A percentile compares a stretch with the other conserved stretches of the same genome.
These are phyloP conservation scores for Propithecus deckenii DNA, from an alignment of 2,797 vertebrate species.

Conservation along the genomic window DNA sequence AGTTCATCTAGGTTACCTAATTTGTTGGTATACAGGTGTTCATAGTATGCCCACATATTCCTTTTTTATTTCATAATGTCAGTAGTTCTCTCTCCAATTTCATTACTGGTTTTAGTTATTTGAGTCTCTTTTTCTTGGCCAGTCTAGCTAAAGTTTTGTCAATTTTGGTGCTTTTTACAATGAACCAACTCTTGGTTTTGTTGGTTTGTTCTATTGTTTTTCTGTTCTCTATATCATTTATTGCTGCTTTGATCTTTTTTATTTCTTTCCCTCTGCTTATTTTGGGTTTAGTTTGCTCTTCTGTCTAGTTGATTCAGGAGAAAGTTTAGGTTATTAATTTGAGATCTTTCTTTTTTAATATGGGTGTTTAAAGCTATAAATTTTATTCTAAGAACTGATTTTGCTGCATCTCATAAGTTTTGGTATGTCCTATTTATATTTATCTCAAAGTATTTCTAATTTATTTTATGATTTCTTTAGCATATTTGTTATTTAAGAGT, in stretches of 20 bases:
- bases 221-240: neutral
- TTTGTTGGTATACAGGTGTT: neutral
- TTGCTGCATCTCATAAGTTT: neutral
- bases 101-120: neutral
- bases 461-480: neutral
- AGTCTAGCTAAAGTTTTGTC: neutral
- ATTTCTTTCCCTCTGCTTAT: neutral
- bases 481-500: neutral
- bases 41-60: neutral
- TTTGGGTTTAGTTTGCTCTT: neutral
- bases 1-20: neutral
- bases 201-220: neutral
- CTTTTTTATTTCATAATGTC: neutral
- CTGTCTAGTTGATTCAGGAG: neutral
- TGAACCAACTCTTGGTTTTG: neutral
- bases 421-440: neutral
- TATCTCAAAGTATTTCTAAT: neutral
- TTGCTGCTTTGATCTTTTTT: neutral
- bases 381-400: neutral
- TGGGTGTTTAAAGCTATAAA: neutral
- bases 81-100: neutral
- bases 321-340: neutral
- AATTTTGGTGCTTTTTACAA: neutral
- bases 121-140: neutral
- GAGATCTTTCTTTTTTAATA: neutral